Evolutionary conservation across 2,797 vertebrate species (phyloP).

Genomic region (Periparus ater): DNA sequence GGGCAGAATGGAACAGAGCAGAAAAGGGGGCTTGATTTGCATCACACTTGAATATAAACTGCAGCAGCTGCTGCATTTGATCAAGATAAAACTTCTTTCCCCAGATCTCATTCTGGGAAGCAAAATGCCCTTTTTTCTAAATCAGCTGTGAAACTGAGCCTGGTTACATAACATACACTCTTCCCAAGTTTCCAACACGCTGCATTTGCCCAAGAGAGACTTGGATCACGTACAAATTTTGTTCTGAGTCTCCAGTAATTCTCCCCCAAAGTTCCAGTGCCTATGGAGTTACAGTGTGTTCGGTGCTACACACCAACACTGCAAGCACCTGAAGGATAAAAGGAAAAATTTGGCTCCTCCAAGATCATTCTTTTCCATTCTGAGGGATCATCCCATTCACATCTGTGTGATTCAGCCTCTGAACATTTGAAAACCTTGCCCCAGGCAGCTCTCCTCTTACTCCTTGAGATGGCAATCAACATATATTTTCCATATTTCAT

Average conservation of each 20-base stretch:
- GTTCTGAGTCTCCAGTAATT: slow-evolving; percentile 8
- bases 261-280: neutral
- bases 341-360: neutral
- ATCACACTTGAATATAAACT: slow-evolving; percentile 44
- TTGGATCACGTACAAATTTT: slow-evolving; percentile 6
- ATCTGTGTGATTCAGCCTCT: neutral
- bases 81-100: slow-evolving; percentile 38
- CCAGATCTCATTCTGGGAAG: slow-evolving; percentile 26
- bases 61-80: slow-evolving; percentile 46
- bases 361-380: neutral
- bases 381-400: neutral
- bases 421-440: neutral
- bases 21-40: slow-evolving; percentile 12
- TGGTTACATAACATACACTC: slow-evolving; percentile 11
- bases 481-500: neutral
- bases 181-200: slow-evolving; percentile 8
- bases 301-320: neutral
- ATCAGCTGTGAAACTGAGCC: slow-evolving; percentile 17
- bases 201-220: slow-evolving; percentile 4
- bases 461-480: neutral
- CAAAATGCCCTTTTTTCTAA: slow-evolving; percentile 41
- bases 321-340: neutral
- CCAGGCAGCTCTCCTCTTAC: neutral
- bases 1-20: neutral
- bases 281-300: neutral